Evolutionary conservation across 53 echinoderm and acorn worm species (phyloP).

Genomic region (Patiria pectinifera): DNA sequence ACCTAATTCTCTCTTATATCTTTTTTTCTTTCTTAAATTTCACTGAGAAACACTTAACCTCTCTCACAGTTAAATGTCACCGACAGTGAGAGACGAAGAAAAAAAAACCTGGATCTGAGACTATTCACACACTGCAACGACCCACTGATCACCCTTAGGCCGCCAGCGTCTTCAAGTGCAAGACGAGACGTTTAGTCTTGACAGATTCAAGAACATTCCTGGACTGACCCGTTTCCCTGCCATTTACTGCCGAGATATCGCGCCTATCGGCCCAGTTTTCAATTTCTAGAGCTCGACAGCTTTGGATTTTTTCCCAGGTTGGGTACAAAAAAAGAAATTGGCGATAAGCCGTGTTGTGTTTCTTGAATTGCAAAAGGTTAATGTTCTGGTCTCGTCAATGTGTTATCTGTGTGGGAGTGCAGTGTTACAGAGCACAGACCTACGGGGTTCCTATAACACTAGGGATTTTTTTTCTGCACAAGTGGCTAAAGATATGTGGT

Average conservation of each 20-base stretch:
- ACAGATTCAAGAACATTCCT: slow-evolving; percentile 3
- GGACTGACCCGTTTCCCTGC: not conserved
- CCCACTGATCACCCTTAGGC: slow-evolving; percentile 11
- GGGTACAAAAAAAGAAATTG: not conserved
- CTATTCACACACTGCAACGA: slow-evolving; percentile 12
- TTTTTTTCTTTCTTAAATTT: not conserved
- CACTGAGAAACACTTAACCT: not conserved
- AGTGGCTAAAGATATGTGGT: no score
- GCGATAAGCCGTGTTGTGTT: not conserved
- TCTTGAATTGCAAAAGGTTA: slow-evolving; percentile 10
- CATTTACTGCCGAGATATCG: slow-evolving; percentile 21
- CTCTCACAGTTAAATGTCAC: not conserved
- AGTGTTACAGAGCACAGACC: not conserved
- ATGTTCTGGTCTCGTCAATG: not conserved
- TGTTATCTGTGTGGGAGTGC: not conserved
- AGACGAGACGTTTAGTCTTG: slow-evolving; percentile 11
- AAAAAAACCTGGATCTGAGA: not conserved
- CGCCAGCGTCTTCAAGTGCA: slow-evolving; percentile 17
- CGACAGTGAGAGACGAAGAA: not conserved
- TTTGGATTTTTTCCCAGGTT: slow-evolving; percentile 22
- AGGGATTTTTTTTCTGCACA: not conserved
- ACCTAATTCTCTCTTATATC: not conserved
- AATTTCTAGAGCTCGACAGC: slow-evolving; percentile 11
- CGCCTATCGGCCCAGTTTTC: slow-evolving; percentile 9
- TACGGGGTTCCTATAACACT: not conserved